Percentiles rank a stretch among this genome's conserved stretches.
These are phyloP conservation scores for Drosophila trapezifrons DNA, from an alignment of 1,140 invertebrate genomes.

Conservation along the genomic window DNA sequence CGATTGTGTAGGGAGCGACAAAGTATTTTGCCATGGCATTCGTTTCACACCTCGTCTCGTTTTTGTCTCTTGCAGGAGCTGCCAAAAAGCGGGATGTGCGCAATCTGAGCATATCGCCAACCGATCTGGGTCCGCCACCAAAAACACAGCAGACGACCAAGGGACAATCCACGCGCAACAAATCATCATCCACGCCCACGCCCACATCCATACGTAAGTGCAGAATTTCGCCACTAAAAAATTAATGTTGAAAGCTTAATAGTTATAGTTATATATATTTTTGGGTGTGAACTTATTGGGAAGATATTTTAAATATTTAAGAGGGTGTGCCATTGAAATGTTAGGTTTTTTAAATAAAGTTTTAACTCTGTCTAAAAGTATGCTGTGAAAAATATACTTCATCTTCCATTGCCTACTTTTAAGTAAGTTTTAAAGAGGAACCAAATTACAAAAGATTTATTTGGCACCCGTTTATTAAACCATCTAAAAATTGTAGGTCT, in stretches of 20 bases:
- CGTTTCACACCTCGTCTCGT: slow-evolving; percentile 28
- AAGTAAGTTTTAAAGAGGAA: background rate
- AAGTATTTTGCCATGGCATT: slow-evolving; percentile 10
- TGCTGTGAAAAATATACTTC: background rate
- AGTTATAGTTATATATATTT: background rate
- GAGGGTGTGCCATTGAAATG: no score
- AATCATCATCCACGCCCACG: slow-evolving; percentile 61
- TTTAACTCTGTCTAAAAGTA: no score
- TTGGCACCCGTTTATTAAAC: background rate
- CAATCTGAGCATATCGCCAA: slow-evolving; percentile 83
- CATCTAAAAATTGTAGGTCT: background rate
- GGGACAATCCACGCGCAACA: slow-evolving; percentile 73
- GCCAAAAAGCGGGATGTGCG: slow-evolving; percentile 84
- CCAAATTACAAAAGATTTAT: background rate
- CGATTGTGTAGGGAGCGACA: slow-evolving; percentile 22
- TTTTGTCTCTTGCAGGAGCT: slow-evolving; percentile 68
- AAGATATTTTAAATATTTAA: background rate
- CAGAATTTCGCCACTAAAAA: background rate
- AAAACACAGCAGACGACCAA: slow-evolving; percentile 83
- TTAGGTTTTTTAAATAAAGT: background rate
- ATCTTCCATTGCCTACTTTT: background rate
- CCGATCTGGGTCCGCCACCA: slow-evolving; percentile 83
- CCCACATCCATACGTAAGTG: slow-evolving; percentile 76
- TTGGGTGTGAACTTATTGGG: background rate
- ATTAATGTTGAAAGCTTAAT: slow-evolving; percentile 29